phyloP scores from a whole-genome alignment of 2,797 vertebrate genomes.

The Helicolenus hilgendorfi region DNA sequence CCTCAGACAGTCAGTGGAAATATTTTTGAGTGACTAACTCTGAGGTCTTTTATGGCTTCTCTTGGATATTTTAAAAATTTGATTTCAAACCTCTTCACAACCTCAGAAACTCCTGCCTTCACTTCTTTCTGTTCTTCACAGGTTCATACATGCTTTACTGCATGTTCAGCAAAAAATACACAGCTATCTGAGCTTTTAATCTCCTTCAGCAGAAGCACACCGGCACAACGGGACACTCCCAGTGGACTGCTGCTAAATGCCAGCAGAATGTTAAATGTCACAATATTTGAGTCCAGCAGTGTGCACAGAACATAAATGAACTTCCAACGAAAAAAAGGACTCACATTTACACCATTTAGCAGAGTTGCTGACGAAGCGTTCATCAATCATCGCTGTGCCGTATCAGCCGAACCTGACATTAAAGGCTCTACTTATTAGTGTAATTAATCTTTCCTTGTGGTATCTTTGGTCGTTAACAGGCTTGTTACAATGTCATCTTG shows the following conservation, averaged over 20 bases:
- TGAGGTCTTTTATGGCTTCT: not conserved
- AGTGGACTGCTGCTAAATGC: constrained; percentile 9
- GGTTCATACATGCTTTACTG: constrained; percentile 9
- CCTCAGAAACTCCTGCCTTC: not conserved
- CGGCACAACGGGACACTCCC: not conserved
- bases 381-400: not conserved
- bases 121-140: not conserved
- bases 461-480: not conserved
- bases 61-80: not conserved
- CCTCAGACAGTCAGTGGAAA: not conserved
- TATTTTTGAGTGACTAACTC: accelerated
- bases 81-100: not conserved
- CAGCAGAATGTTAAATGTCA: constrained; percentile 37
- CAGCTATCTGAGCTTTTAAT: constrained; percentile 2
- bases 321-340: too few species aligned
- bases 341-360: not conserved
- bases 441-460: constrained; percentile 4
- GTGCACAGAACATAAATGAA: not conserved
- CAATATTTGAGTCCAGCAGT: not conserved
- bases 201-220: not conserved
- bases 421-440: not conserved
- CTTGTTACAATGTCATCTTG: not conserved
- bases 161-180: constrained; percentile 6
- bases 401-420: constrained; percentile 3
- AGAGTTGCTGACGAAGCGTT: not conserved